Evolutionary conservation across 2,888 invertebrate species (phyloP), one percentile per base, ranked within the genome.

Genomic region (Orthosia gothica): DNA sequence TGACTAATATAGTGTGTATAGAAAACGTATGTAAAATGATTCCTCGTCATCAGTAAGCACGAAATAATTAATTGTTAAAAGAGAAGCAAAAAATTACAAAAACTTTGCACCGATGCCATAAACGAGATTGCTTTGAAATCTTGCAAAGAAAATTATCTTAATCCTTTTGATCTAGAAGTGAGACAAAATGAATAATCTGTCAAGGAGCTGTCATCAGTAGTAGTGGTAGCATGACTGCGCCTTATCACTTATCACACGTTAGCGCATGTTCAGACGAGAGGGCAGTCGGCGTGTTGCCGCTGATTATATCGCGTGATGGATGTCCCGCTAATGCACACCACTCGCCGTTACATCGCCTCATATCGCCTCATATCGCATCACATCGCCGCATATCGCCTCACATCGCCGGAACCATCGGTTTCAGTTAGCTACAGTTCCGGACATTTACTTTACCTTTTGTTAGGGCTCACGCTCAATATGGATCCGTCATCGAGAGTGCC

Each of bases 301-400:
- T 54, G 84, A 81, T 81, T 16, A 23, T 63, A 63, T 80, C 81
- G 45, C 58, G 52, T 83, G 69, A 83, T 74, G 50, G 84, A 84
- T 70, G 52, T 59, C 40, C 32, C 61, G 68, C 70, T 84, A 76
- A 81, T 69, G 62, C 57, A 45, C 47, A 26, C 57, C 52, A 26
- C 58, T 57, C 76, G 26, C 62, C 59, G 16, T 66, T 47, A 45
- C 57, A 73, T 69, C 73, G 59, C 63, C 18, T 64, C 32, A 13
- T 58, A 69, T 69, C 70, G 45, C 32, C n/a, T n/a, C 26, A 40
- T 61, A 70, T 68, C 40, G 32, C 32, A 3, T 26, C 4, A 26
- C 4, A 26, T 26, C 26, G 26, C 26, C 26, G 26, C 26, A 26
- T 26, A 26, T 26, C 66, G 58, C 54, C 9, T 16, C 26, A 52